These are phyloP conservation scores for Mycteria americana DNA, from an alignment of 2,797 vertebrate species.

Conservation along the genomic window DNA sequence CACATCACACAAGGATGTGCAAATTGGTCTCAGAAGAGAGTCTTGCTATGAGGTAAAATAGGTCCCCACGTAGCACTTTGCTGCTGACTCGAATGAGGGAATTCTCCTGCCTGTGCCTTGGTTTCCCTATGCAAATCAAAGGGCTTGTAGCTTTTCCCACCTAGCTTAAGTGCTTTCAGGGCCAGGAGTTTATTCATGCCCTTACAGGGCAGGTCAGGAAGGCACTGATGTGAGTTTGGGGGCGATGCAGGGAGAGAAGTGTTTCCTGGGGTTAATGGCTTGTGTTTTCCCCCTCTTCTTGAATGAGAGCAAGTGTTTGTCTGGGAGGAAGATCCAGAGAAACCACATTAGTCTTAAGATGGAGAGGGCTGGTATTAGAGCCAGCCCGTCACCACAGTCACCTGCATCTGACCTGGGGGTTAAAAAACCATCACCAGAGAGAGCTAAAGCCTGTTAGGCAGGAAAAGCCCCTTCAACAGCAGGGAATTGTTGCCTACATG, in stretches of 20 bases:
- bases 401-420: neutral
- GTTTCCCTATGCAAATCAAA: neutral
- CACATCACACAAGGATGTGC: neutral
- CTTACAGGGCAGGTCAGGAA: neutral
- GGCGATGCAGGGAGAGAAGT: neutral
- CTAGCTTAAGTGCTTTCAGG: neutral
- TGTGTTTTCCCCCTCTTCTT: neutral
- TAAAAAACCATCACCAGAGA: neutral
- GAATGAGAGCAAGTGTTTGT: neutral
- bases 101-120: neutral
- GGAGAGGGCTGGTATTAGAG: neutral
- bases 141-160: neutral
- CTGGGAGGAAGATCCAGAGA: neutral
- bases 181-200: neutral
- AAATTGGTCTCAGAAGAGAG: neutral
- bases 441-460: neutral
- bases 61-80: accelerated
- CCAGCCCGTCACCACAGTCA: neutral
- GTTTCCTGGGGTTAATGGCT: neutral
- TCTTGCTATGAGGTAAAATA: neutral
- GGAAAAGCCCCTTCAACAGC: neutral
- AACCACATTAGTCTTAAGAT: neutral
- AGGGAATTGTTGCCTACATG: neutral
- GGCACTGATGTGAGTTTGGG: neutral
- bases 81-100: neutral